Percentiles rank a stretch among this genome's conserved stretches.
Conservation (phyloP, 2,888 invertebrate genomes). For the Nemotelus nigrinus region DNA sequence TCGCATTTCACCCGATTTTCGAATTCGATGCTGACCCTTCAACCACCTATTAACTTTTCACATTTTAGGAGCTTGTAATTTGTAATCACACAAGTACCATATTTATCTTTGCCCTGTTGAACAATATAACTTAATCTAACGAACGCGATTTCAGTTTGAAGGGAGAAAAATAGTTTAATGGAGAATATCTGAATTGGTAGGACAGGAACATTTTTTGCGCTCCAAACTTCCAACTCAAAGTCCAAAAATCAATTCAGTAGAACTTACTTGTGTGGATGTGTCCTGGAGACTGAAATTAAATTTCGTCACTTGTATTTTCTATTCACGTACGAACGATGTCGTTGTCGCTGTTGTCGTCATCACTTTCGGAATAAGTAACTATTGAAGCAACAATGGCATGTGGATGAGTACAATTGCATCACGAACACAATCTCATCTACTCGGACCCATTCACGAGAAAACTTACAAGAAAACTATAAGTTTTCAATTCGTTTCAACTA, state of each 20-base stretch:
- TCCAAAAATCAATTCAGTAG: neutral
- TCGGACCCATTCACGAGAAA: neutral
- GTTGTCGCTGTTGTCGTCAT: slow-evolving; percentile 16
- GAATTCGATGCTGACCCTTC: no score
- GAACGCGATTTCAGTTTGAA: no score
- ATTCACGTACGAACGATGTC: slow-evolving; percentile 44
- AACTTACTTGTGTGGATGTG: neutral
- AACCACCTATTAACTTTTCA: no score
- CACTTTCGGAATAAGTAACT: slow-evolving; percentile 14
- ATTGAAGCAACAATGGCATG: slow-evolving; percentile 15
- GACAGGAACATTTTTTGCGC: no score
- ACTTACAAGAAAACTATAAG: slow-evolving; percentile 11
- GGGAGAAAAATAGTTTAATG: no score
- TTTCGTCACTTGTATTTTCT: slow-evolving; percentile 46
- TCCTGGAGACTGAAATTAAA: slow-evolving; percentile 46
- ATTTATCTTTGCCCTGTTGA: no score
- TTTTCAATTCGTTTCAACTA: slow-evolving; percentile 25
- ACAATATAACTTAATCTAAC: no score
- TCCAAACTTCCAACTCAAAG: neutral
- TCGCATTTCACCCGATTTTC: no score
- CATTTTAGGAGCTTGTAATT: no score
- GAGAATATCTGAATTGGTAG: no score
- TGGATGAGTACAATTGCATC: slow-evolving; percentile 19
- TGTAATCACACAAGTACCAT: no score
- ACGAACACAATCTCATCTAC: slow-evolving; percentile 1